Conservation (phyloP, 2,797 vertebrate genomes). For the Halcyon leucocephala region DNA sequence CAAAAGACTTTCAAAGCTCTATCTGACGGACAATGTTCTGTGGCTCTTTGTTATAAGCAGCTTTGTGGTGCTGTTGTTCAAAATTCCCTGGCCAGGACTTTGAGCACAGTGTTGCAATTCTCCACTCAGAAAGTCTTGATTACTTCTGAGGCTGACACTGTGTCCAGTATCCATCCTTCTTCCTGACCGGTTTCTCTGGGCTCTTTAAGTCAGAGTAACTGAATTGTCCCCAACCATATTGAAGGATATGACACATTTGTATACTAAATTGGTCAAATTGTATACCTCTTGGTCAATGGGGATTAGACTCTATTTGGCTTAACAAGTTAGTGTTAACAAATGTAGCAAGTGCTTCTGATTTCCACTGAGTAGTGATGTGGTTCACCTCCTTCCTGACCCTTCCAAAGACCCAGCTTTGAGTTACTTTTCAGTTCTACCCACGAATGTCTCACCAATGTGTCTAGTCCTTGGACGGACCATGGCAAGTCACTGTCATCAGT, state of each 20-base stretch:
- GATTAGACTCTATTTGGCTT: background rate
- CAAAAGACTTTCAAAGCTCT: background rate
- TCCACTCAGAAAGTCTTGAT: background rate
- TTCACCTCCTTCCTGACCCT: background rate
- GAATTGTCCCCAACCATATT: background rate
- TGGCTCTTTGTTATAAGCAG: background rate
- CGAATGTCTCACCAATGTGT: background rate
- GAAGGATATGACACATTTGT: background rate
- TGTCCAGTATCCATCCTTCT: background rate
- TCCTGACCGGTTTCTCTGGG: background rate
- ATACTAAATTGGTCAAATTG: background rate
- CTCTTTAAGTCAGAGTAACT: background rate
- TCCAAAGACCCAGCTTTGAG: background rate
- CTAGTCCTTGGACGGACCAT: background rate
- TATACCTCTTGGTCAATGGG: background rate
- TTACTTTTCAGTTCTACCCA: background rate
- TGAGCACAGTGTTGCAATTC: fast-evolving
- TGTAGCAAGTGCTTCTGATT: background rate
- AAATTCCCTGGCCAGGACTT: background rate
- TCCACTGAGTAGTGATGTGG: background rate
- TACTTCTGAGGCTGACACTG: background rate
- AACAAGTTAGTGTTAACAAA: background rate
- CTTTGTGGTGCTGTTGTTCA: background rate
- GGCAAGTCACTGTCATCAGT: background rate
- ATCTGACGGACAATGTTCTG: background rate